Conservation (phyloP, 2,113 vertebrate genomes). For the Oncorhynchus nerka region DNA sequence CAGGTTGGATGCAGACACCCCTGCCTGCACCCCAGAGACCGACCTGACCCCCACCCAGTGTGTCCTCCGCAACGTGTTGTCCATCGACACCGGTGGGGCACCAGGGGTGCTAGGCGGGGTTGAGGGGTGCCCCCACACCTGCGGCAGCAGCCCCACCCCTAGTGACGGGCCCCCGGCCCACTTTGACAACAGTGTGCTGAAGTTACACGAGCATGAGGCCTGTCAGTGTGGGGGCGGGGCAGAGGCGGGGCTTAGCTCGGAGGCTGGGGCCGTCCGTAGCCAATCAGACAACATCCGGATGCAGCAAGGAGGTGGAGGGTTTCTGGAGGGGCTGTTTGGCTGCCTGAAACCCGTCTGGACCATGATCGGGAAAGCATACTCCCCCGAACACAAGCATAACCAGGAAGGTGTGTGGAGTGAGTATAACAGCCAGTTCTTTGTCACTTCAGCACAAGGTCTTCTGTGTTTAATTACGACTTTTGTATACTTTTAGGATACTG, state of each 20-base stretch:
- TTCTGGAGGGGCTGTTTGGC: conserved; percentile 92
- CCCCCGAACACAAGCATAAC: conserved; percentile 90
- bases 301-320: conserved; percentile 84
- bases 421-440: background rate
- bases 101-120: conserved; percentile 48
- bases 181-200: conserved; percentile 90
- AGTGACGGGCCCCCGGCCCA: conserved; percentile 81
- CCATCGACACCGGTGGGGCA: conserved; percentile 77
- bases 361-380: conserved; percentile 95
- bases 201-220: conserved; percentile 84
- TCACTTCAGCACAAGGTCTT: background rate
- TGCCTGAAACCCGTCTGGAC: conserved; percentile 93
- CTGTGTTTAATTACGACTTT: background rate
- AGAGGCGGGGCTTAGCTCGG: conserved; percentile 67
- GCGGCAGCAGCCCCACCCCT: conserved; percentile 77
- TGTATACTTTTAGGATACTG: too few relatives aligned
- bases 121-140: conserved; percentile 19
- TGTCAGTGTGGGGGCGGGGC: conserved; percentile 68
- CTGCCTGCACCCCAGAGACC: conserved; percentile 87
- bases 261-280: conserved; percentile 68
- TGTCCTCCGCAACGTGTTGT: conserved; percentile 88
- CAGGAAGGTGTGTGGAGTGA: conserved; percentile 80
- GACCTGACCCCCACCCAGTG: conserved; percentile 95
- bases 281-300: conserved; percentile 77
- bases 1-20: conserved; percentile 84